Percentiles rank a stretch among this genome's conserved stretches.
These are phyloP conservation scores for Camponotus pennsylvanicus DNA, from an alignment of 1,140 invertebrate genomes.

Conservation along the genomic window DNA sequence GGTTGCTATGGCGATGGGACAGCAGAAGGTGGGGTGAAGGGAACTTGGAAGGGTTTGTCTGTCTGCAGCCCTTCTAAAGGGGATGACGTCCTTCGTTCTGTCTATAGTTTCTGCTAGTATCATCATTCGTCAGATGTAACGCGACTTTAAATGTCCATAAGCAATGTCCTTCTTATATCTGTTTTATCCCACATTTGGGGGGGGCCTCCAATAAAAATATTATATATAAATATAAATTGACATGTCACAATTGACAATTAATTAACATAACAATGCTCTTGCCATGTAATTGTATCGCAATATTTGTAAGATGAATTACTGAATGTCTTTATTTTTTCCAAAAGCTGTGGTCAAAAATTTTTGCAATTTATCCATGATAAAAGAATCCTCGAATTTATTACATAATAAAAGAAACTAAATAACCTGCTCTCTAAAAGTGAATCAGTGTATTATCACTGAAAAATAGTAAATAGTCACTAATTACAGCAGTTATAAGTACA, in stretches of 20 bases:
- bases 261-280: background rate
- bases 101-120: constrained; percentile 40
- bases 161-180: background rate
- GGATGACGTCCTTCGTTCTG: constrained; percentile 71
- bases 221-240: too few relatives aligned
- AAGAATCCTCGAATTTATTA: too few relatives aligned
- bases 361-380: too few relatives aligned
- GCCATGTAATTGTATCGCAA: too few relatives aligned
- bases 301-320: background rate
- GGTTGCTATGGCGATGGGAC: constrained; percentile 82
- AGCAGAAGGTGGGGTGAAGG: constrained; percentile 49
- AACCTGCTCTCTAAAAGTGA: too few relatives aligned
- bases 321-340: background rate
- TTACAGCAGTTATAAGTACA: too few relatives aligned
- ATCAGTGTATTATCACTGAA: too few relatives aligned
- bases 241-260: background rate
- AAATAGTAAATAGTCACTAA: too few relatives aligned
- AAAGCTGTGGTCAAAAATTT: too few relatives aligned
- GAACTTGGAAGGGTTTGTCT: constrained; percentile 73
- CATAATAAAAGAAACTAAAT: too few relatives aligned
- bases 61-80: constrained; percentile 78
- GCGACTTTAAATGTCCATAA: constrained; percentile 17
- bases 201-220: background rate
- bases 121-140: constrained; percentile 31
- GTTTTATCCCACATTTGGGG: background rate